These are phyloP conservation scores for Anthopleura xanthogrammica DNA, from an alignment of 92 coral and sea anemone genomes.

Conservation along the genomic window DNA sequence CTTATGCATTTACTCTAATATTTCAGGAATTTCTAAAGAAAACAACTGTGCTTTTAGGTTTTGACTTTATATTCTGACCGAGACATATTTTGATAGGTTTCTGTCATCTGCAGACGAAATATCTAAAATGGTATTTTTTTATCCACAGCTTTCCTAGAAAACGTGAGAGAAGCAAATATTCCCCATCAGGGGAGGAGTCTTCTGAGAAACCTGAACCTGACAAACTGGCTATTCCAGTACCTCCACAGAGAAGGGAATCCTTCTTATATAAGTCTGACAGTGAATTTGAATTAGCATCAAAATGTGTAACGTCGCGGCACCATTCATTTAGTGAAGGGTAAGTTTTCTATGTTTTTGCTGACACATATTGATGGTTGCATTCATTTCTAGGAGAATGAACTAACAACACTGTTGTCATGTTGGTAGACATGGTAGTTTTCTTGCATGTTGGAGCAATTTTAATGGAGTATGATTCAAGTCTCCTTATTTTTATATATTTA, in stretches of 20 bases:
- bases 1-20: no score
- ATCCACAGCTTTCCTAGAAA: conserved; percentile 80
- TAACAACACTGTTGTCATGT: no score
- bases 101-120: conserved; percentile 10
- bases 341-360: conserved; percentile 8
- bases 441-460: no score
- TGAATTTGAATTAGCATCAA: conserved; percentile 96
- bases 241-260: conserved; percentile 90
- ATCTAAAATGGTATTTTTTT: neutral
- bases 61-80: no score
- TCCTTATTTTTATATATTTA: no score
- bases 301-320: conserved; percentile 92
- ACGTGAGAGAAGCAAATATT: conserved; percentile 83
- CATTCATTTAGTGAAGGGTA: conserved; percentile 99
- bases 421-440: no score
- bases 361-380: no score
- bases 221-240: conserved; percentile 77
- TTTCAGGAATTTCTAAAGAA: no score
- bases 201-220: conserved; percentile 86
- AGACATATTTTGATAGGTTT: neutral
- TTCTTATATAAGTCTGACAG: conserved; percentile 98
- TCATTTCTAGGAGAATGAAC: no score
- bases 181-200: conserved; percentile 90
- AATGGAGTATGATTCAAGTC: no score
- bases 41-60: no score